Conservation (phyloP, 2,888 invertebrate species). For the Phorcus lineatus region DNA sequence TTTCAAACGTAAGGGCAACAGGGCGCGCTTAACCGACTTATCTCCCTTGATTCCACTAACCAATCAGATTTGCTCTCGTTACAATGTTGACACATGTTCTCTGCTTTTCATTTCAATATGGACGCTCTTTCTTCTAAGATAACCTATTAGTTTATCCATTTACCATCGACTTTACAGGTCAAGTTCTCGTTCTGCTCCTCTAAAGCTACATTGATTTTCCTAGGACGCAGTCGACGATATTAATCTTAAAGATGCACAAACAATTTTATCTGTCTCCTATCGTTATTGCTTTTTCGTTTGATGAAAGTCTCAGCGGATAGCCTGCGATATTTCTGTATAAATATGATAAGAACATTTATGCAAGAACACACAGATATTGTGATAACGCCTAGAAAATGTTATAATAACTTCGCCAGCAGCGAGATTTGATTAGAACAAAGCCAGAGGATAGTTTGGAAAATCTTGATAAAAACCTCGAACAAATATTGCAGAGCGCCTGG, state of each 20-base stretch:
- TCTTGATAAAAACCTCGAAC: too few species aligned
- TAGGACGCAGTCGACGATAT: background rate
- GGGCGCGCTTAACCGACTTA: slow-evolving; percentile 5
- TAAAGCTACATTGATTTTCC: slow-evolving; percentile 6
- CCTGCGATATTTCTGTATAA: background rate
- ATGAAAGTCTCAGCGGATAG: background rate
- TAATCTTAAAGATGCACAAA: slow-evolving; percentile 20
- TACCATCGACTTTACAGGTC: background rate
- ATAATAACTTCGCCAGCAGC: background rate
- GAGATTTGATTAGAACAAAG: background rate
- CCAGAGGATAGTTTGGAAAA: too few species aligned
- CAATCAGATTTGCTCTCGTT: slow-evolving; percentile 17
- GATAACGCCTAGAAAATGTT: background rate
- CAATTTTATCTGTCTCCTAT: background rate
- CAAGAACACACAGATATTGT: background rate
- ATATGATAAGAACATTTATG: background rate
- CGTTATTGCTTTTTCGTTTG: slow-evolving; percentile 5
- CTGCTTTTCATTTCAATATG: slow-evolving; percentile 10
- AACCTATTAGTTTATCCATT: slow-evolving; percentile 19
- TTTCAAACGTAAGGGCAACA: background rate
- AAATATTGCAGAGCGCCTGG: too few species aligned
- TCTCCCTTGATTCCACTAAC: slow-evolving; percentile 11
- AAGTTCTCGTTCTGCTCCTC: background rate
- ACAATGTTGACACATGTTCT: slow-evolving; percentile 7
- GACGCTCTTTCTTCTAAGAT: background rate